These are phyloP conservation scores for Poliocrania exsul DNA, from an alignment of 2,797 vertebrate genomes.

Conservation along the genomic window DNA sequence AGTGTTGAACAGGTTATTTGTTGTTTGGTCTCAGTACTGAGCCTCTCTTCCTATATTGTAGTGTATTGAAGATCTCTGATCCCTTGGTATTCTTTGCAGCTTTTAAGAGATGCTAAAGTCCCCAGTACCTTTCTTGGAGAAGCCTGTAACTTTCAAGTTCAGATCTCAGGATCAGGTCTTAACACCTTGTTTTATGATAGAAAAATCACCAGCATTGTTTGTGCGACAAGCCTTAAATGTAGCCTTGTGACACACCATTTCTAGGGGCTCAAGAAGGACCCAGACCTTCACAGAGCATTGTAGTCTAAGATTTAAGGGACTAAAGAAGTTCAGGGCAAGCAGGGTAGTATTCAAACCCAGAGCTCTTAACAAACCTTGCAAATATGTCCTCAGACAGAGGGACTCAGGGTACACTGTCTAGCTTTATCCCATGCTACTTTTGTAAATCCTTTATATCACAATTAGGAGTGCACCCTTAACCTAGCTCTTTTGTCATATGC, in stretches of 20 bases:
- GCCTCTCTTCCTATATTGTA: neutral
- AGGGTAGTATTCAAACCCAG: neutral
- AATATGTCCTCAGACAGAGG: neutral
- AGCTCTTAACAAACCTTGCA: neutral
- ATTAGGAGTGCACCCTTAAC: neutral
- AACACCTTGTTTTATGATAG: neutral
- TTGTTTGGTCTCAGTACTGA: neutral
- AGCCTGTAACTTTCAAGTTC: neutral
- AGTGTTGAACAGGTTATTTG: neutral
- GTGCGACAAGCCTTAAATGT: fast-evolving
- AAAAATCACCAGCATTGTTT: neutral
- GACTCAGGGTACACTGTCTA: neutral
- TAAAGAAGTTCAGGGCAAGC: neutral
- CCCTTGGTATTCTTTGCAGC: neutral
- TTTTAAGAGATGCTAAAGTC: neutral
- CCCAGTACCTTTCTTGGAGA: neutral
- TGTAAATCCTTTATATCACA: neutral
- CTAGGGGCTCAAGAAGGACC: neutral
- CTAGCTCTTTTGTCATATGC: neutral
- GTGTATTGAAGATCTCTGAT: neutral
- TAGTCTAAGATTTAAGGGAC: neutral
- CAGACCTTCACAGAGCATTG: neutral
- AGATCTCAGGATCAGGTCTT: neutral
- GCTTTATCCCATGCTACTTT: neutral
- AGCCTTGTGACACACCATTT: neutral